These are phyloP conservation scores for Protosalanx chinensis DNA, from an alignment of 2,797 vertebrate species.

Conservation along the genomic window DNA sequence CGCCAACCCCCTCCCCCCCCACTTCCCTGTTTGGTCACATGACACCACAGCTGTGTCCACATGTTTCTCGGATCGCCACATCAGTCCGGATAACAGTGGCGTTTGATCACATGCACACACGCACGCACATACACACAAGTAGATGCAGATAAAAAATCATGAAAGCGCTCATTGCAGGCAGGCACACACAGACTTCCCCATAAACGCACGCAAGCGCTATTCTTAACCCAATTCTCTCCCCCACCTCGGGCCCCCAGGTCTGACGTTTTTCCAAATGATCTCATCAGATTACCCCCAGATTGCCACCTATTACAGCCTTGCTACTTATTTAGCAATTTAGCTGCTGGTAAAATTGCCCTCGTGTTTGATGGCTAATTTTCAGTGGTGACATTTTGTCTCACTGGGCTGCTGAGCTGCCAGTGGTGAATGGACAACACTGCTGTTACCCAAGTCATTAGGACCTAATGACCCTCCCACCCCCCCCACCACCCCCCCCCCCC, in stretches of 20 bases:
- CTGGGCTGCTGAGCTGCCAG: slow-evolving; percentile 53
- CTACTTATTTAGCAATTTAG: slow-evolving; percentile 79
- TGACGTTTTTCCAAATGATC: slow-evolving; percentile 71
- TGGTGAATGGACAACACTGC: slow-evolving; percentile 55
- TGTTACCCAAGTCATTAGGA: slow-evolving; percentile 42
- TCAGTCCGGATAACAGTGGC: slow-evolving; percentile 80
- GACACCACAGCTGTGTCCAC: slow-evolving; percentile 94
- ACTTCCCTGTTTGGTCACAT: slow-evolving; percentile 72
- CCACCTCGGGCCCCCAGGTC: slow-evolving; percentile 57
- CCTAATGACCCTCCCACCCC: slow-evolving; percentile 34
- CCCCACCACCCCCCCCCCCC: background rate
- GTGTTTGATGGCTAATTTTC: slow-evolving; percentile 74
- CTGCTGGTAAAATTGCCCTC: slow-evolving; percentile 68
- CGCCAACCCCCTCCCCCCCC: slow-evolving; percentile 21
- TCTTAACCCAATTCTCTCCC: slow-evolving; percentile 31
- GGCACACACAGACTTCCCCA: background rate
- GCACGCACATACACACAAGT: slow-evolving; percentile 7
- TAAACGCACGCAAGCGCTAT: slow-evolving; percentile 52
- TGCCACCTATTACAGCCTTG: slow-evolving; percentile 75
- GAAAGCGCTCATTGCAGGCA: background rate
- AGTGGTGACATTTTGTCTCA: slow-evolving; percentile 72
- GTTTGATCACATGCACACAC: slow-evolving; percentile 79
- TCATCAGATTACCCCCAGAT: slow-evolving; percentile 79
- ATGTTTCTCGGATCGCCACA: slow-evolving; percentile 77
- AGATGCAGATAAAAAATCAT: background rate